Evolutionary conservation across 2,113 vertebrate genomes (phyloP), one percentile per base, ranked within the genome.

Genomic region (Pelusios castaneus): DNA sequence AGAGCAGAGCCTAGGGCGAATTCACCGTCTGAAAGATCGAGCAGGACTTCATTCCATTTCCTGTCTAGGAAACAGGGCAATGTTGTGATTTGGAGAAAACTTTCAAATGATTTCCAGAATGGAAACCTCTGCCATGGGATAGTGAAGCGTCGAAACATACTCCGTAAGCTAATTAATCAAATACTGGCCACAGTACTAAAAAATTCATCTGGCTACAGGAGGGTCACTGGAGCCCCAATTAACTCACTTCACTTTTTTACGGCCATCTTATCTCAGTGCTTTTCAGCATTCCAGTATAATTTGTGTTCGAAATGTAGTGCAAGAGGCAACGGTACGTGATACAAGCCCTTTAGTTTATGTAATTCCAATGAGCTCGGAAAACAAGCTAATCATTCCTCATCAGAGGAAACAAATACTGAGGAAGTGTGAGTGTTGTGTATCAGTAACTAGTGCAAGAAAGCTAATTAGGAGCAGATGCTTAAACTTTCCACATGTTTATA

Each of bases 381-480:
- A 93, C 80, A 95, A 97, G 92, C 87, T 87, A 96, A 95, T 94
- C 82, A 96, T 94, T 87, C 88, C 34, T 93, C 90, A 87, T 94
- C 92, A 90, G 38, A 83, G 88, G 92, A 93, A 51, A 31, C 21
- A 90, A 94, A 45, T 22, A 0, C 0, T 1, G 67, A 55, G 89
- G 87, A 94, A 91, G 92, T 94, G 94, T 87, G 82, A 91, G 90
- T 89, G 97, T 87, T 56, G 80, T n/a, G 10, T 77, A 91, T 91
- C 58, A 55, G 87, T 92, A 94, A 94, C 85, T 91, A 94, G 79
- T 96, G 89, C 87, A 96, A 92, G 60, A 63, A 47, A 95, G 54
- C 84, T 97, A 97, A 97, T 96, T 94, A 95, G 87, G 84, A 97
- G 60, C 97, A 97, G 96, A 97, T 97, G 96, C 92, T 90, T 91